A percentile compares a stretch with the other conserved stretches of the same genome.
Conservation (phyloP, 2,888 invertebrate genomes). For the Cerastis leucographa region DNA sequence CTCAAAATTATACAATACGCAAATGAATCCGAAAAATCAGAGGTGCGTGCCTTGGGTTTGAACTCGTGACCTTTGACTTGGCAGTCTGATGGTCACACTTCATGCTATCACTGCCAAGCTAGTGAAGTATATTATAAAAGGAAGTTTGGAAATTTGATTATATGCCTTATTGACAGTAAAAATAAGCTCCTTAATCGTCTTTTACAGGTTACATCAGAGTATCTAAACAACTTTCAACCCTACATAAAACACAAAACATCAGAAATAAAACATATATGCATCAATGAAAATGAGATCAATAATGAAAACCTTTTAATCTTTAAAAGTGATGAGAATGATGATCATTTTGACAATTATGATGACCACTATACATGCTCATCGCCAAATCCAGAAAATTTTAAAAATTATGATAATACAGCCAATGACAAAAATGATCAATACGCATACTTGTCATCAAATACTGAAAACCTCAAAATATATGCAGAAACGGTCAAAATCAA, state of each 20-base stretch:
- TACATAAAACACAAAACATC: conserved; percentile 6
- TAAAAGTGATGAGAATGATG: not conserved
- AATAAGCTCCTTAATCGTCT: not conserved
- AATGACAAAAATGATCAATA: not conserved
- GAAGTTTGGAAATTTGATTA: too few relatives aligned
- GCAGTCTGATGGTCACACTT: too few relatives aligned
- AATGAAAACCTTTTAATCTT: not conserved
- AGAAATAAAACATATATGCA: not conserved
- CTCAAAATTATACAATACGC: too few relatives aligned
- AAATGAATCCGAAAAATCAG: too few relatives aligned
- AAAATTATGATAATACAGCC: not conserved
- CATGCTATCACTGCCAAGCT: too few relatives aligned
- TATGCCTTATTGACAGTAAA: not conserved
- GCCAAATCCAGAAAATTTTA: not conserved
- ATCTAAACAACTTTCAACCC: conserved; percentile 28
- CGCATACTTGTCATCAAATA: not conserved
- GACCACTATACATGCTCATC: not conserved
- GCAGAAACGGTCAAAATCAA: conserved; percentile 37
- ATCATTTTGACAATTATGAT: not conserved
- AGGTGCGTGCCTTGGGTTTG: too few relatives aligned
- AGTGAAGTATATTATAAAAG: too few relatives aligned
- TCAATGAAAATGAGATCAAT: not conserved
- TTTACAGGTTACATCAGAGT: conserved; percentile 48
- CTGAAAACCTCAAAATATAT: conserved; percentile 20
- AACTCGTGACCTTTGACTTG: too few relatives aligned